Percentiles rank a stretch among this genome's conserved stretches.
phyloP scores from a whole-genome alignment of 2,888 invertebrate genomes.

The Peribatodes rhomboidaria region DNA sequence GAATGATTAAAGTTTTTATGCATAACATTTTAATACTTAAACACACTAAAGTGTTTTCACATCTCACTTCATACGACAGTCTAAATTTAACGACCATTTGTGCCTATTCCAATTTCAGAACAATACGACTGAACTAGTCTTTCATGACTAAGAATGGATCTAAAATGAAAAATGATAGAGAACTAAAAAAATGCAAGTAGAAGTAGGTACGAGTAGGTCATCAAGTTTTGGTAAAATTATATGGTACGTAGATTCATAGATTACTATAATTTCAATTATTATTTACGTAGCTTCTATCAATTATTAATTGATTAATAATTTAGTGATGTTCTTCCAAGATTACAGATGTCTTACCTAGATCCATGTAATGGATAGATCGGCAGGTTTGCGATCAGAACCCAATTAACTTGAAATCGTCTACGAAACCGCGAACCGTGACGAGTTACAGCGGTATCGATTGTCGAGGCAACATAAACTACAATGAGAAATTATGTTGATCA shows the following conservation, averaged over 20 bases:
- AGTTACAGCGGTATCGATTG: constrained; percentile 12
- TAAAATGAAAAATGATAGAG: too few relatives aligned
- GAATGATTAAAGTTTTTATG: background rate
- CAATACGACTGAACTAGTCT: background rate
- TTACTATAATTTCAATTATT: too few relatives aligned
- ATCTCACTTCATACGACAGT: too few relatives aligned
- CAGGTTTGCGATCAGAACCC: background rate
- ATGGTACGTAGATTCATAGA: too few relatives aligned
- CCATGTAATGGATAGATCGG: background rate
- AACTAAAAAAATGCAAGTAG: too few relatives aligned
- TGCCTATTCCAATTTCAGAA: background rate
- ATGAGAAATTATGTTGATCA: background rate
- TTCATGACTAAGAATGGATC: background rate
- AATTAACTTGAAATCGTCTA: constrained; percentile 17
- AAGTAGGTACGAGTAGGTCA: too few relatives aligned
- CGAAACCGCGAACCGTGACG: constrained; percentile 10
- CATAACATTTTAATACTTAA: too few relatives aligned
- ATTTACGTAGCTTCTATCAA: too few relatives aligned
- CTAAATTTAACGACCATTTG: too few relatives aligned
- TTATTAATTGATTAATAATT: too few relatives aligned
- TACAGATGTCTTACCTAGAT: background rate
- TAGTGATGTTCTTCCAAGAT: background rate
- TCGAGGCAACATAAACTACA: background rate
- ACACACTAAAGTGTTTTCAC: too few relatives aligned
- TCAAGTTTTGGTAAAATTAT: too few relatives aligned